A percentile compares a stretch with the other conserved stretches of the same genome.
Conservation (phyloP, 1,140 invertebrate genomes). For the Calycopis cecrops region DNA sequence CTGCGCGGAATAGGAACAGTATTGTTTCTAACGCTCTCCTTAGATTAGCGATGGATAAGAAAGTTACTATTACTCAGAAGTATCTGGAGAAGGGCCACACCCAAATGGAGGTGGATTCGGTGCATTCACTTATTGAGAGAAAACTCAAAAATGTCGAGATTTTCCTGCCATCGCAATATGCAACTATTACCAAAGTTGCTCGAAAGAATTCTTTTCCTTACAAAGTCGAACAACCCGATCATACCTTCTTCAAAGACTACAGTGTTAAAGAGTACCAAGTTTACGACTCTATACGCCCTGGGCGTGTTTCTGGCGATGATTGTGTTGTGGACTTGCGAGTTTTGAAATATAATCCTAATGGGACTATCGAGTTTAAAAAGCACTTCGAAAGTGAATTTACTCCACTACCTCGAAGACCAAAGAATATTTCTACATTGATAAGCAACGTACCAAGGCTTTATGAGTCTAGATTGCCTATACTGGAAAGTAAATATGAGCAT, state of each 20-base stretch:
- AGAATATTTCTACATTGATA: background rate
- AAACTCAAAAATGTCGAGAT: constrained; percentile 19
- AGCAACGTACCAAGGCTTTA: background rate
- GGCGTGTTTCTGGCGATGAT: constrained; percentile 14
- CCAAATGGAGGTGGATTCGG: constrained; percentile 51
- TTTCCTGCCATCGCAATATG: constrained; percentile 23
- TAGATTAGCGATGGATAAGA: constrained; percentile 33
- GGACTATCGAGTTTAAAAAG: constrained; percentile 14
- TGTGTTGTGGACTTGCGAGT: constrained; percentile 13
- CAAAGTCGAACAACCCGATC: constrained; percentile 19
- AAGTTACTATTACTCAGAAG: constrained; percentile 49
- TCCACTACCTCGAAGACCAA: constrained; percentile 8
- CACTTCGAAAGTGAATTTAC: constrained; percentile 6
- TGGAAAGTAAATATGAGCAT: no score
- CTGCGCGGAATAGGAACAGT: constrained; percentile 48
- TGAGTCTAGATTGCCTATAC: constrained; percentile 3
- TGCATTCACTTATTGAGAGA: constrained; percentile 20
- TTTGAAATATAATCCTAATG: constrained; percentile 9
- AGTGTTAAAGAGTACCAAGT: constrained; percentile 15
- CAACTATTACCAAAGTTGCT: constrained; percentile 21
- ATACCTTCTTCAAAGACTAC: constrained; percentile 24
- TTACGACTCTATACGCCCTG: constrained; percentile 24
- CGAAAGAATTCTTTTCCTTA: constrained; percentile 24
- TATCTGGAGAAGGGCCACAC: constrained; percentile 52
- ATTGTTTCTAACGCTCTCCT: constrained; percentile 44